These are phyloP conservation scores for Daphoenositta chrysoptera DNA, from an alignment of 2,113 vertebrate species.

Conservation along the genomic window DNA sequence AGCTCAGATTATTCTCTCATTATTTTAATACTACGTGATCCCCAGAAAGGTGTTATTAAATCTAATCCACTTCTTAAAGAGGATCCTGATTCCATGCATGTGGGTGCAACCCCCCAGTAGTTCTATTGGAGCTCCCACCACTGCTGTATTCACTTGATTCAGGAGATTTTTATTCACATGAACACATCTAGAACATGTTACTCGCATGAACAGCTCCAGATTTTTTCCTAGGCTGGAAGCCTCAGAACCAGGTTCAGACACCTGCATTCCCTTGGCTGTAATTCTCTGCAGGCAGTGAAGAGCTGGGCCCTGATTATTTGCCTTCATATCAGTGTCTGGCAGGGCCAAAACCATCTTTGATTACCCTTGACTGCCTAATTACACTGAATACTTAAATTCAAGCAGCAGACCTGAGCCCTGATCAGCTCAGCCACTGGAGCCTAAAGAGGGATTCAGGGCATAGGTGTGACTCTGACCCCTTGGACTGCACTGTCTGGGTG, in stretches of 20 bases:
- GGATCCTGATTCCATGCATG: not conserved
- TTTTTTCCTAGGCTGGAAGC: not conserved
- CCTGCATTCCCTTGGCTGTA: not conserved
- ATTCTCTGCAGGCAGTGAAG: not conserved
- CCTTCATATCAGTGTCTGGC: not conserved
- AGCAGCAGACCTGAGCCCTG: not conserved
- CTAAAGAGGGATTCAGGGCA: not conserved
- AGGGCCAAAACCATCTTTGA: not conserved
- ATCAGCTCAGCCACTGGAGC: not conserved
- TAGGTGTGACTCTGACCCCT: fast-evolving
- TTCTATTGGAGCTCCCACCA: not conserved
- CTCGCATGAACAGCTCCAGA: not conserved
- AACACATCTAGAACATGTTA: not conserved
- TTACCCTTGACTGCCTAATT: not conserved
- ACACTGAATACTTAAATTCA: not conserved
- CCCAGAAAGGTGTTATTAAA: not conserved
- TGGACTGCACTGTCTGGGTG: not conserved
- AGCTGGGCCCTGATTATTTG: not conserved
- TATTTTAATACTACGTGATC: not conserved
- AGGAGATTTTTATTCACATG: not conserved
- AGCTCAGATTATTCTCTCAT: not conserved
- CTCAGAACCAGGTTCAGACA: not conserved
- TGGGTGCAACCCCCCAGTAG: not conserved
- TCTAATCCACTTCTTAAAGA: not conserved
- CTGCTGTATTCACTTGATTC: not conserved